phyloP scores from a whole-genome alignment of 2,113 vertebrate species.

The Daphoenositta chrysoptera region DNA sequence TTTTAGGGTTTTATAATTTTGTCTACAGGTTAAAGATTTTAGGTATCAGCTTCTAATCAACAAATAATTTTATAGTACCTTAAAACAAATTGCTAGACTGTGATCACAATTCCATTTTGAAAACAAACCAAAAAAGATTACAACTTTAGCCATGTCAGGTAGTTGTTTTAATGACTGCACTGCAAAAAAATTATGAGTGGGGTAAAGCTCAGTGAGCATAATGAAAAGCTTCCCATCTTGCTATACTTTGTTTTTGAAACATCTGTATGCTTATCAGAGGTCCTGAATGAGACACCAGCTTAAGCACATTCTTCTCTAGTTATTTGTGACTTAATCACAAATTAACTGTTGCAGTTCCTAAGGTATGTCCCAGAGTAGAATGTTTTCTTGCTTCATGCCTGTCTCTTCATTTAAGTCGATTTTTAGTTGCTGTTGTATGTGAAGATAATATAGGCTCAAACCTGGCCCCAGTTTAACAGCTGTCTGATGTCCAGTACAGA shows the following conservation, averaged over 20 bases:
- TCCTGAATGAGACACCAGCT: not conserved
- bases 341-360: rapidly evolving
- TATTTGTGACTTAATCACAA: not conserved
- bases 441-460: not conserved
- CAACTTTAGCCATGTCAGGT: not conserved
- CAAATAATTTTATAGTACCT: not conserved
- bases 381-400: not conserved
- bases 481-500: not conserved
- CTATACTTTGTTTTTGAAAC: not conserved
- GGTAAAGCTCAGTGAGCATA: not conserved
- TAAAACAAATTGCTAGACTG: not conserved
- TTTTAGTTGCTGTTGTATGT: not conserved
- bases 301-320: not conserved
- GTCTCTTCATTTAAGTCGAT: not conserved
- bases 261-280: not conserved
- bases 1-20: not conserved
- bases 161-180: not conserved
- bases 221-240: not conserved
- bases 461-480: not conserved
- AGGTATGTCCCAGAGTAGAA: not conserved
- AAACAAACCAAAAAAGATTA: not conserved
- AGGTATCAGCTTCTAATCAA: not conserved
- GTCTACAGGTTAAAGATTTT: not conserved
- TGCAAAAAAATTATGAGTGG: not conserved
- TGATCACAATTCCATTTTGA: not conserved